Percentiles rank a stretch among this genome's conserved stretches.
Evolutionary conservation across 2,797 vertebrate species (phyloP).

Genomic region (Acanthornis magna): DNA sequence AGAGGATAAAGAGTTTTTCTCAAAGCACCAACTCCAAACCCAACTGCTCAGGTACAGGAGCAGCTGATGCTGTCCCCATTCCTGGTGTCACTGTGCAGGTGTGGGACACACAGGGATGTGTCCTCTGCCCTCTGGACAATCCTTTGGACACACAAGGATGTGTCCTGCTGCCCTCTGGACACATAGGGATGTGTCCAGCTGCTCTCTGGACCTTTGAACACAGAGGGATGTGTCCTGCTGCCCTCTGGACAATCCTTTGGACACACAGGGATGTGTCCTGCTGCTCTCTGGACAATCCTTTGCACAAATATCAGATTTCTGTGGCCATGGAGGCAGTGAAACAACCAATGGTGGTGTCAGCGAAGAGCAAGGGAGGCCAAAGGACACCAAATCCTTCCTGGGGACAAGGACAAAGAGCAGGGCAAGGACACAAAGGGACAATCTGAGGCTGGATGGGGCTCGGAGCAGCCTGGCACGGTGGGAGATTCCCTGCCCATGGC

Average conservation of each 20-base stretch:
- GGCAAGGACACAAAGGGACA: not conserved
- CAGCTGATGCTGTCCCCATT: accelerated
- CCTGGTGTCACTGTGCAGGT: accelerated
- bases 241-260: too few relatives aligned
- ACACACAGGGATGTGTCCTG: accelerated
- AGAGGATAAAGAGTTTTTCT: not conserved
- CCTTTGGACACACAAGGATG: accelerated
- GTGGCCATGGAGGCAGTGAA: accelerated
- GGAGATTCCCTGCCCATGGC: not conserved
- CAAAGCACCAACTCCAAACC: accelerated
- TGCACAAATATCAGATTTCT: not conserved
- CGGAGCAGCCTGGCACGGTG: not conserved
- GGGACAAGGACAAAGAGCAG: too few relatives aligned
- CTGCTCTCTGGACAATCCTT: accelerated
- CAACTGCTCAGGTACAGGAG: not conserved
- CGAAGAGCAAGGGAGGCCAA: not conserved
- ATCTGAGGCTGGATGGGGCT: not conserved
- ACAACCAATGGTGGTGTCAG: accelerated
- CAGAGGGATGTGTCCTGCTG: too few relatives aligned
- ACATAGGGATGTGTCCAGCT: too few relatives aligned
- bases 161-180: too few relatives aligned
- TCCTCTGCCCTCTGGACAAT: too few relatives aligned
- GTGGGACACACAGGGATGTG: accelerated
- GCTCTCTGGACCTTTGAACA: too few relatives aligned
- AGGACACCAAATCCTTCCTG: not conserved